phyloP scores from a whole-genome alignment of 2,888 invertebrate genomes.

The Geophilus truncorum region DNA sequence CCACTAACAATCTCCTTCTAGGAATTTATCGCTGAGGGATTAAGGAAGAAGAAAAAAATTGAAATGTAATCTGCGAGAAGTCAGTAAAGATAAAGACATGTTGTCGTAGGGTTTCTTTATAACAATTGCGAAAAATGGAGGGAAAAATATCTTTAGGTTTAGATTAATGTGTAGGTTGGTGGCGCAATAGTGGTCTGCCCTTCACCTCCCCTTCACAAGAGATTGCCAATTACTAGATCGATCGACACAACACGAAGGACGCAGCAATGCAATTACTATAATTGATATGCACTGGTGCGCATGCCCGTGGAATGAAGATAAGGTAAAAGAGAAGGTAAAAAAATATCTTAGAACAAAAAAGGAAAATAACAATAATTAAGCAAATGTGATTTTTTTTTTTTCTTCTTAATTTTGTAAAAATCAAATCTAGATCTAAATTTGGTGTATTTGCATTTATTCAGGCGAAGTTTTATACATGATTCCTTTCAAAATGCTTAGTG shows the following conservation, averaged over 20 bases:
- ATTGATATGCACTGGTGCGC: constrained; percentile 23
- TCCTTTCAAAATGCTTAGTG: too few species aligned
- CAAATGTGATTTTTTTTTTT: too few species aligned
- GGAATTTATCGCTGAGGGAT: neutral
- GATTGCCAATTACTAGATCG: constrained; percentile 27
- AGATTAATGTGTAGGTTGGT: constrained; percentile 13
- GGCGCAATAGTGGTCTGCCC: constrained; percentile 27
- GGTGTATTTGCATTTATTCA: too few species aligned
- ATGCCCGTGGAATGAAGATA: constrained; percentile 21
- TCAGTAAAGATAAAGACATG: neutral
- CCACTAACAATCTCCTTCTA: constrained; percentile 15
- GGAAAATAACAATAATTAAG: too few species aligned
- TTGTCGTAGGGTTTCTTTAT: neutral
- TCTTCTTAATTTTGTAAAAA: too few species aligned
- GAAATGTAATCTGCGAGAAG: neutral
- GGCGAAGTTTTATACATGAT: too few species aligned
- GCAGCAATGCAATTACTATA: constrained; percentile 24
- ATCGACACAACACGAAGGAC: constrained; percentile 27
- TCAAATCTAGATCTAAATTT: too few species aligned
- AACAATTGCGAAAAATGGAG: neutral
- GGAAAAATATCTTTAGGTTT: neutral
- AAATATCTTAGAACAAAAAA: neutral
- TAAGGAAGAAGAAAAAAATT: neutral
- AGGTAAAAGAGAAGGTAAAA: constrained; percentile 17
- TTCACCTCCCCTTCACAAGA: constrained; percentile 27